These are phyloP conservation scores for Halocaridina rubra DNA, from an alignment of 2,888 invertebrate species.

Conservation along the genomic window DNA sequence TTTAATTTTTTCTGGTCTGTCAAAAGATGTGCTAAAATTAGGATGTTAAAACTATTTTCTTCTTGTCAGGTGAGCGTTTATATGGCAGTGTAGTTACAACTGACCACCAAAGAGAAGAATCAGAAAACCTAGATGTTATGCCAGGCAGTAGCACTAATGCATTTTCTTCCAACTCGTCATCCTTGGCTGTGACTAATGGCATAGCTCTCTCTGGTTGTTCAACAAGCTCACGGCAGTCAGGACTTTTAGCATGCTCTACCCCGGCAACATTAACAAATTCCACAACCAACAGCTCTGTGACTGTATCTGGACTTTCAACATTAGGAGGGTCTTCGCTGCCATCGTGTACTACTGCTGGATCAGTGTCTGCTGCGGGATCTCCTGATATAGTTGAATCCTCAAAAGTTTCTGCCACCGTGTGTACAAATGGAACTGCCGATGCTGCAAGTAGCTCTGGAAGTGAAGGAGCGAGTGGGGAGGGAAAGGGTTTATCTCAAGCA, in stretches of 20 bases:
- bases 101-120: slow-evolving; percentile 48
- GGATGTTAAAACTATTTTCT: no score
- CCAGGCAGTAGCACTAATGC: slow-evolving; percentile 1
- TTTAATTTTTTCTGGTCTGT: no score
- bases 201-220: no score
- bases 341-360: not conserved
- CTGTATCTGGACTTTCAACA: not conserved
- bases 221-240: no score
- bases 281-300: no score
- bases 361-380: not conserved
- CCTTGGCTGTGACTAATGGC: no score
- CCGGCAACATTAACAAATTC: no score
- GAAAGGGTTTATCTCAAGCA: not conserved
- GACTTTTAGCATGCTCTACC: no score
- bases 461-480: slow-evolving; percentile 10
- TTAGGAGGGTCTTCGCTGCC: not conserved
- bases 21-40: no score
- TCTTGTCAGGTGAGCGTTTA: slow-evolving; percentile 55
- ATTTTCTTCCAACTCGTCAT: not conserved
- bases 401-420: not conserved
- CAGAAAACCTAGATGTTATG: slow-evolving; percentile 35
- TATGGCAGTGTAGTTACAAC: slow-evolving; percentile 49
- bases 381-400: not conserved
- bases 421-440: not conserved
- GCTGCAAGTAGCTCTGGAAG: not conserved